Percentiles rank a stretch among this genome's conserved stretches.
phyloP scores from a whole-genome alignment of 1,140 invertebrate species.

The roundworm (Caenorhabditis elegans) region DNA sequence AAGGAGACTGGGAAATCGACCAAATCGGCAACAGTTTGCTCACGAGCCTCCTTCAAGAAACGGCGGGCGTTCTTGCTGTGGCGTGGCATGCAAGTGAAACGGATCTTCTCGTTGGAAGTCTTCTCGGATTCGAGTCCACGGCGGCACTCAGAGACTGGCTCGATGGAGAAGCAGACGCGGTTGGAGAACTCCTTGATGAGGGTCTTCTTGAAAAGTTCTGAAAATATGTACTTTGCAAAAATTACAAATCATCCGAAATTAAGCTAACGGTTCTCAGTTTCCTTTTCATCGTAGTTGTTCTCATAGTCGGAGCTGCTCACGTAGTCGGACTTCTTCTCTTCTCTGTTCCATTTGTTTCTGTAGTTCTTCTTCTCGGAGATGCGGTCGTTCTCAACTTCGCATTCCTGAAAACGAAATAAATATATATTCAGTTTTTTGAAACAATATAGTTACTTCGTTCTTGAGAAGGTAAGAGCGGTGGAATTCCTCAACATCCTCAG shows the following conservation, averaged over 20 bases:
- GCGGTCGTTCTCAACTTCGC: slow-evolving; percentile 27
- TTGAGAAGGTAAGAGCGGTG: slow-evolving; percentile 46
- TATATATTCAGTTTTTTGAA: no score
- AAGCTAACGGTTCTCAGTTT: background rate
- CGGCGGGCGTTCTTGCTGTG: background rate
- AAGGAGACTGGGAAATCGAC: background rate
- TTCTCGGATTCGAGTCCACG: background rate
- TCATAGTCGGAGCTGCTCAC: slow-evolving; percentile 25
- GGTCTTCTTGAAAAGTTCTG: slow-evolving; percentile 24
- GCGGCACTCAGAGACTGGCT: slow-evolving; percentile 47
- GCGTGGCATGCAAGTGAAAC: slow-evolving; percentile 42
- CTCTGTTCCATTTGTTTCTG: slow-evolving; percentile 27
- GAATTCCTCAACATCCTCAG: slow-evolving; percentile 44
- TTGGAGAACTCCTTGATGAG: slow-evolving; percentile 36
- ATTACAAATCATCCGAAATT: no score
- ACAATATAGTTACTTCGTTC: background rate
- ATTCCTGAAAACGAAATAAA: no score
- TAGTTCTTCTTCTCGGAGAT: slow-evolving; percentile 33
- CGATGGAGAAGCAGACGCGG: slow-evolving; percentile 51
- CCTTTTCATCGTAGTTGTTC: background rate
- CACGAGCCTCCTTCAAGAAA: slow-evolving; percentile 1
- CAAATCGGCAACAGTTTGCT: background rate
- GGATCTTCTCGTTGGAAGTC: slow-evolving; percentile 21
- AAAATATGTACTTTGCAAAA: no score
- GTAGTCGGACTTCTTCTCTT: background rate